These are phyloP conservation scores for Dreissena polymorpha DNA, from an alignment of 1,140 invertebrate species.

Conservation along the genomic window DNA sequence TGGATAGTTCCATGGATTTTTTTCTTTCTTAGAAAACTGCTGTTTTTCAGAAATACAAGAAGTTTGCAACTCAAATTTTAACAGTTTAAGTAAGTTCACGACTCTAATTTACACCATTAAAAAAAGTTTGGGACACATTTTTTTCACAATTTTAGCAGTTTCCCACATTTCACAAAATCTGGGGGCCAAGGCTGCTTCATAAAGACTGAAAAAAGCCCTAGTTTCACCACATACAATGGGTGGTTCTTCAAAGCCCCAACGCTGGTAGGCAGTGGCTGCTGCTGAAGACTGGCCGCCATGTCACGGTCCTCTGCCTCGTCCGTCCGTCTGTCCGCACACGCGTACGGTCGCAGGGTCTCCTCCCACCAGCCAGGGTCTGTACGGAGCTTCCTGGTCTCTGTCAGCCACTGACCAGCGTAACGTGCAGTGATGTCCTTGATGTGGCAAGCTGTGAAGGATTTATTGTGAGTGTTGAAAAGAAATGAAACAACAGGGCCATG, in stretches of 20 bases:
- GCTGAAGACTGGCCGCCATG: constrained; percentile 86
- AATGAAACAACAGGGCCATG: background rate
- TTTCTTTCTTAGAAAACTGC: too few relatives aligned
- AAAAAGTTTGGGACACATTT: too few relatives aligned
- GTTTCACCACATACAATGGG: constrained; percentile 84
- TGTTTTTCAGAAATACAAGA: too few relatives aligned
- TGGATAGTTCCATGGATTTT: too few relatives aligned
- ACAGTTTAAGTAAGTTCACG: too few relatives aligned
- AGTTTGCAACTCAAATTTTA: too few relatives aligned
- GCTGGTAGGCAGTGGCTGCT: constrained; percentile 88
- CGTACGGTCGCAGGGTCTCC: constrained; percentile 85
- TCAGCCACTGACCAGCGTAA: constrained; percentile 93
- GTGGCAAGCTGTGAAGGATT: constrained; percentile 80
- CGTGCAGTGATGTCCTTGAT: constrained; percentile 94
- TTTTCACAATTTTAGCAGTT: too few relatives aligned
- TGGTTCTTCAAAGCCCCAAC: constrained; percentile 92
- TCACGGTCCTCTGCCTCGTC: constrained; percentile 91
- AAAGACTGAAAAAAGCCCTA: too few relatives aligned
- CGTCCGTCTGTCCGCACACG: constrained; percentile 80
- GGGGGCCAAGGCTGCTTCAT: too few relatives aligned
- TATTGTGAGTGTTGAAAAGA: constrained; percentile 65
- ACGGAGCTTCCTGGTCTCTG: constrained; percentile 88
- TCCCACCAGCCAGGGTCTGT: constrained; percentile 90
- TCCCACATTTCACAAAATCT: too few relatives aligned
- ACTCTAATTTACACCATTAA: too few relatives aligned